phyloP scores from a whole-genome alignment of 2,113 vertebrate genomes.

The Tragelaphus imberbis region DNA sequence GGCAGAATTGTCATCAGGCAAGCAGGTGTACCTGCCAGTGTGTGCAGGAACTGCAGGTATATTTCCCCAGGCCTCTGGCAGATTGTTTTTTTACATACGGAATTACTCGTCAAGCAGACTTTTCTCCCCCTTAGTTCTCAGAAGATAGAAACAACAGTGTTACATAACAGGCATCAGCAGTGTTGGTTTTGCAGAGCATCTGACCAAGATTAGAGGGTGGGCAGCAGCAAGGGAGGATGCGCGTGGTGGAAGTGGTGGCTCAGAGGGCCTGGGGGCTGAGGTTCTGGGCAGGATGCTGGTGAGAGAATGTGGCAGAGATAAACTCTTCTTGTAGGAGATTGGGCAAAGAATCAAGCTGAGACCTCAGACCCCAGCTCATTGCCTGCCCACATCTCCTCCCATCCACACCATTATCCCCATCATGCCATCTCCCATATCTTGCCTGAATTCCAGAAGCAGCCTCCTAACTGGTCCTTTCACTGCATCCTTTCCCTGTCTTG shows the following conservation, averaged over 20 bases:
- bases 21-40: too few species aligned
- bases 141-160: constrained; percentile 45
- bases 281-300: neutral
- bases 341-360: neutral
- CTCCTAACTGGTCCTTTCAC: neutral
- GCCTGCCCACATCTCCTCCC: neutral
- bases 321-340: neutral
- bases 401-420: too few species aligned
- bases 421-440: neutral
- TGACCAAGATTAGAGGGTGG: neutral
- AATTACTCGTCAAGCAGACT: constrained; percentile 51
- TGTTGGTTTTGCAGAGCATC: neutral
- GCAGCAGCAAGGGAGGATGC: neutral
- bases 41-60: constrained; percentile 9
- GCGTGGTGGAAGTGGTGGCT: neutral
- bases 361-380: neutral
- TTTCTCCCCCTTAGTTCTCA: constrained; percentile 16
- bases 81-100: constrained; percentile 38
- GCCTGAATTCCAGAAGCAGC: neutral
- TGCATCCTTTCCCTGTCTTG: neutral
- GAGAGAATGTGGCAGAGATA: neutral
- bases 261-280: neutral
- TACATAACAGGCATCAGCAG: constrained; percentile 38
- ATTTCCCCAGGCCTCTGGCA: constrained; percentile 25
- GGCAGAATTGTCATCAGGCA: neutral